Conservation (phyloP, 2,888 invertebrate species). For the Apamea crenata region DNA sequence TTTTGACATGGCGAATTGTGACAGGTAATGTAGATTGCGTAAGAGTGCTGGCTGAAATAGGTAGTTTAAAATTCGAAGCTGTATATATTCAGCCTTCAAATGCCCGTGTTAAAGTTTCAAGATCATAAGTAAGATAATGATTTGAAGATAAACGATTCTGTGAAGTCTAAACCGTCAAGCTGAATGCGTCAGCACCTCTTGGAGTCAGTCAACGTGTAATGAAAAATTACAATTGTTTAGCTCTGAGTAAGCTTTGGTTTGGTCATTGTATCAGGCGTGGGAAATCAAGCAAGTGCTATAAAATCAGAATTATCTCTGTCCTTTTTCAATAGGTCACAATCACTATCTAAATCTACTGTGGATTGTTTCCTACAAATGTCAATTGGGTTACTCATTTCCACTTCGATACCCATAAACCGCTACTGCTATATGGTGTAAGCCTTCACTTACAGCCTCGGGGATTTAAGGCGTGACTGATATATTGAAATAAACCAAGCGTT, state of each 20-base stretch:
- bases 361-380: constrained; percentile 38
- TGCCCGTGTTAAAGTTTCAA: constrained; percentile 51
- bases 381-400: constrained; percentile 9
- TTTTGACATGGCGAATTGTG: constrained; percentile 71
- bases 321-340: constrained; percentile 33
- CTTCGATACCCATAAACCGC: not conserved
- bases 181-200: constrained; percentile 53
- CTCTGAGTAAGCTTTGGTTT: constrained; percentile 15
- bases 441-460: not conserved
- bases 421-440: not conserved
- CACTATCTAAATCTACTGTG: constrained; percentile 26
- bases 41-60: constrained; percentile 50
- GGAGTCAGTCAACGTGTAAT: constrained; percentile 18
- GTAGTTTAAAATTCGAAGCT: constrained; percentile 38
- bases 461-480: constrained; percentile 7
- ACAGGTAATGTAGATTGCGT: constrained; percentile 60
- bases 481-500: constrained; percentile 16
- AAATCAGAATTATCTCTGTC: constrained; percentile 37
- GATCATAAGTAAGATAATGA: constrained; percentile 50
- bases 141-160: constrained; percentile 55
- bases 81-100: constrained; percentile 53
- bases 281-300: constrained; percentile 40
- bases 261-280: constrained; percentile 32
- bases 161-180: constrained; percentile 33
- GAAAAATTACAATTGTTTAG: constrained; percentile 22